Percentiles rank a stretch among this genome's conserved stretches.
phyloP scores from a whole-genome alignment of 2,113 vertebrate species.

The Abramis brama region DNA sequence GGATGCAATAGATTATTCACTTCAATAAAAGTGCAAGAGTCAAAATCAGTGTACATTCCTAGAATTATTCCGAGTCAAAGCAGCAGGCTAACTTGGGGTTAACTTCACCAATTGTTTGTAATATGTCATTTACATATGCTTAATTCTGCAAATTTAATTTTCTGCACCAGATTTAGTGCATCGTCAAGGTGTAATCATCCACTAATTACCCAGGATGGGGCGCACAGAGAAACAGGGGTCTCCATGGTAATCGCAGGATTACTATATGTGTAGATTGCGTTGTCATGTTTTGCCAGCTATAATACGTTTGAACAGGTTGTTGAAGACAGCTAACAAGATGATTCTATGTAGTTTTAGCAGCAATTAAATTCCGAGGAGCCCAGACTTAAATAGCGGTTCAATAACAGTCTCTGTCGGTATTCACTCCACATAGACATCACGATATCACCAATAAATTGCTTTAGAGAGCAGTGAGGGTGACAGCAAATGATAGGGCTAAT shows the following conservation, averaged over 20 bases:
- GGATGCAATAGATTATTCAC: background rate
- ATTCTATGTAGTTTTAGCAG: background rate
- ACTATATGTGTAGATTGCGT: background rate
- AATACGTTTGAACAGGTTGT: background rate
- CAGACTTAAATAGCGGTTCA: background rate
- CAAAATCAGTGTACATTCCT: background rate
- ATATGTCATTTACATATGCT: slow-evolving; percentile 6
- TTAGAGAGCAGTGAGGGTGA: slow-evolving; percentile 19
- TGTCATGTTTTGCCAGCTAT: background rate
- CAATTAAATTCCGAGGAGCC: background rate
- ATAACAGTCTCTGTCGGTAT: background rate
- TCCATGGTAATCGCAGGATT: slow-evolving; percentile 34
- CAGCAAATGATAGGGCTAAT: slow-evolving; percentile 21
- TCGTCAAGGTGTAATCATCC: slow-evolving; percentile 23
- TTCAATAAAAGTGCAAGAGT: no score
- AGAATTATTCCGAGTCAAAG: background rate
- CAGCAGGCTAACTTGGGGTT: background rate
- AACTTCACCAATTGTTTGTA: slow-evolving; percentile 7
- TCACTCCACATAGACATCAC: slow-evolving; percentile 1
- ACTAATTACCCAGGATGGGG: slow-evolving; percentile 19
- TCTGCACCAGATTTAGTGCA: background rate
- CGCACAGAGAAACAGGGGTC: background rate
- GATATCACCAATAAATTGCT: slow-evolving; percentile 28
- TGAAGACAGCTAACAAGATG: background rate
- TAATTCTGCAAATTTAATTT: slow-evolving; percentile 21